Evolutionary conservation across 2,888 invertebrate species (phyloP).

Genomic region (Eupithecia tripunctaria): DNA sequence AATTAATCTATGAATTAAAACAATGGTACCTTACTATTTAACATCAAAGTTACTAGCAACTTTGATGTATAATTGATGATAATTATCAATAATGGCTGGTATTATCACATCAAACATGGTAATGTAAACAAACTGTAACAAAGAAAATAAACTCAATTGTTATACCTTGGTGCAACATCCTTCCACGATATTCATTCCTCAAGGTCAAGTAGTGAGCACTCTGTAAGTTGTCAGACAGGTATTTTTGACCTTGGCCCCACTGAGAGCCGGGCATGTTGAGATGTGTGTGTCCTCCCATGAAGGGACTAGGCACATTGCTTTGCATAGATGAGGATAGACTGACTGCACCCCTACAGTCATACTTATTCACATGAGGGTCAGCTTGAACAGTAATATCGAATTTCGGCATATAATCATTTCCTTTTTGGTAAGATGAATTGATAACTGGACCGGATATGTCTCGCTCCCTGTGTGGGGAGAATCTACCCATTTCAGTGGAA

Average conservation of each 20-base stretch:
- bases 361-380: constrained; percentile 87
- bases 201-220: constrained; percentile 86
- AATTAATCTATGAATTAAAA: not conserved
- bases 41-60: too few species aligned
- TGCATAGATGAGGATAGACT: constrained; percentile 89
- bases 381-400: constrained; percentile 69
- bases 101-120: not conserved
- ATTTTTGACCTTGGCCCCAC: constrained; percentile 88
- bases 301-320: constrained; percentile 89
- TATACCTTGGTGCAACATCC: constrained; percentile 66
- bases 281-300: constrained; percentile 86
- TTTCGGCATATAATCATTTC: constrained; percentile 50
- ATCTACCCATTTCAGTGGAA: constrained; percentile 86
- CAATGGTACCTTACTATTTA: too few species aligned
- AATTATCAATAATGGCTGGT: not conserved
- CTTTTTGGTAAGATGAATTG: constrained; percentile 72
- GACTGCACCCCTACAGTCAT: constrained; percentile 87
- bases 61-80: not conserved
- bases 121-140: not conserved
- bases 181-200: constrained; percentile 76
- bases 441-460: constrained; percentile 87
- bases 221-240: constrained; percentile 87
- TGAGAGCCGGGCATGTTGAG: constrained; percentile 91
- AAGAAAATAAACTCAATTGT: constrained; percentile 27
- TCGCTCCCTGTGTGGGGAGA: constrained; percentile 86